Evolutionary conservation across 2,888 invertebrate genomes (phyloP).

Genomic region (Ochropleura plecta): DNA sequence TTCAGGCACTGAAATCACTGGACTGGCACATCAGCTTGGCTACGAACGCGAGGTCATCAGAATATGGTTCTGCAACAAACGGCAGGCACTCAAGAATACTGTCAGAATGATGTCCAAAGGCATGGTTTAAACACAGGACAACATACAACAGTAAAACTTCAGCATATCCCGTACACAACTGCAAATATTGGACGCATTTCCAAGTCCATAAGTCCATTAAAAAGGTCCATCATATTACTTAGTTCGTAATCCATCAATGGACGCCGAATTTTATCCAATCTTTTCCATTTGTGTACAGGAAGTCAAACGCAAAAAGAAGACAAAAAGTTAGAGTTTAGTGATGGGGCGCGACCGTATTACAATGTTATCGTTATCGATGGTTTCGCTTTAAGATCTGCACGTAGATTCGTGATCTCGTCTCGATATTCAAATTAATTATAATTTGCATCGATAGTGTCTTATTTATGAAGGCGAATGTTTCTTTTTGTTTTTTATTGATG

Average conservation of each 20-base stretch:
- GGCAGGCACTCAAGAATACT: slow-evolving; percentile 99
- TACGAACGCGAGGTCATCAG: slow-evolving; percentile 99
- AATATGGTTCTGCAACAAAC: slow-evolving; percentile 99
- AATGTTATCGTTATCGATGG: slow-evolving; percentile 72
- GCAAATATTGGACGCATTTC: slow-evolving; percentile 39
- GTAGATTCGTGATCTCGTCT: slow-evolving; percentile 74
- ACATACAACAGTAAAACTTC: slow-evolving; percentile 16
- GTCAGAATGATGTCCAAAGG: slow-evolving; percentile 98
- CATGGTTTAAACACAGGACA: slow-evolving; percentile 91
- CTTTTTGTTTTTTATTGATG: slow-evolving; percentile 66
- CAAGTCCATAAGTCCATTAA: slow-evolving; percentile 54
- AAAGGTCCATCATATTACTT: slow-evolving; percentile 53
- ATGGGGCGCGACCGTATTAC: slow-evolving; percentile 70
- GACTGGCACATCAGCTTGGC: slow-evolving; percentile 97
- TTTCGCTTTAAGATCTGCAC: slow-evolving; percentile 77
- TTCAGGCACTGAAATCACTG: slow-evolving; percentile 98
- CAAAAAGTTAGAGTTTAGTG: slow-evolving; percentile 64
- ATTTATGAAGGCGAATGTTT: slow-evolving; percentile 69
- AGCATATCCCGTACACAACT: slow-evolving; percentile 43
- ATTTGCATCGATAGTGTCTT: slow-evolving; percentile 80
- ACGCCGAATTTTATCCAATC: slow-evolving; percentile 50
- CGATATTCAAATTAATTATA: slow-evolving; percentile 73
- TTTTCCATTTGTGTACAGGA: slow-evolving; percentile 49
- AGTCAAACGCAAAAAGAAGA: slow-evolving; percentile 33
- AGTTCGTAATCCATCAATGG: slow-evolving; percentile 58